Evolutionary conservation across 23 tunicate genomes (phyloP), one percentile per base, ranked within the genome.

Genomic region (Trididemnum clinides): DNA sequence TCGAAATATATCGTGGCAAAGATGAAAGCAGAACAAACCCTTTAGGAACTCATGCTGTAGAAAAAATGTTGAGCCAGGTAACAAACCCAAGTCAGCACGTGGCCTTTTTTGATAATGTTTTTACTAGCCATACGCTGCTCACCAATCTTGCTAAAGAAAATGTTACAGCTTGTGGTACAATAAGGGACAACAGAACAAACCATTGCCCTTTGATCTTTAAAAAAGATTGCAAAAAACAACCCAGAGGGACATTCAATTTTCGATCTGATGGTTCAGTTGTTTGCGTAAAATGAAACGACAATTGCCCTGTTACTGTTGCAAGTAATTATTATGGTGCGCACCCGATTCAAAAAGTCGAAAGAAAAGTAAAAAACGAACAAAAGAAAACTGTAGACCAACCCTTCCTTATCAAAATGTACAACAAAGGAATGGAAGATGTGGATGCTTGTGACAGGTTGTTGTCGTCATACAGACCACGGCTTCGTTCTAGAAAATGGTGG

Each of bases 401-500:
- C 6, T 69, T 69, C 38, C 7, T 69, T 6, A 69, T 28, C 38
- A 69, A 30, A 32, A 69, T 69, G 76, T 69, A 69, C 38, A 69
- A 69, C n/a, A 35, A 32, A 30, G 76, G 21, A 69, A 69, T 69
- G 76, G 76, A 37, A 29, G 76, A 37, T 37, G 37, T 69, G 4
- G 76, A 69, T 21, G 76, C 30, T 5, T 30, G 38, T n/a, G 76
- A 69, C n/a, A n/a, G 30, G 37, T 32, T 69, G 36, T 32, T 31
- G 38, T 69, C 76, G 38, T 69, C 76, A 2, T 69, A 69, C 21
- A 69, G 76, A 69, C 76, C 76, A 69, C 35, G 76, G 30, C 38
- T 69, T 69, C 37, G 76, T 6, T 69, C 76, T 37, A 69, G 38
- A 32, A 69, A 69, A 69, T 69, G 76, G 76, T 69, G 76, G 76